Evolutionary conservation across 2,113 vertebrate genomes (phyloP).

Genomic region (Eptesicus fuscus): DNA sequence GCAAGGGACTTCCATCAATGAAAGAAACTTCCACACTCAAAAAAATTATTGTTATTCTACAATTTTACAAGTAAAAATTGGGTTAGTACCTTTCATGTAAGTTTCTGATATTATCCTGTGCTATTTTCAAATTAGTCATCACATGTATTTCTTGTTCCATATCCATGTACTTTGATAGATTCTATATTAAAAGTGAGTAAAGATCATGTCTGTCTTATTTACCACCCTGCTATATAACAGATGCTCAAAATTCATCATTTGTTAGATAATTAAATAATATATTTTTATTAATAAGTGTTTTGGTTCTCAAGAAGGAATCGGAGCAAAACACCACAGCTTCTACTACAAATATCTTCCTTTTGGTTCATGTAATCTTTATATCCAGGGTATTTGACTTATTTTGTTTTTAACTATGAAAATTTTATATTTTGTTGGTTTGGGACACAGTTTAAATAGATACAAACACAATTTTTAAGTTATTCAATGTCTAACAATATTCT

Average conservation of each 20-base stretch:
- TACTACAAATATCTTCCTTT: neutral
- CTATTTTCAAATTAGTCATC: neutral
- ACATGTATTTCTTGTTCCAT: neutral
- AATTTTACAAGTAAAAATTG: neutral
- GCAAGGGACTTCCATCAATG: neutral
- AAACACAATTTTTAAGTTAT: neutral
- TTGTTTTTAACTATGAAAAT: neutral
- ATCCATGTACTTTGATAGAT: neutral
- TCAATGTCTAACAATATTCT: neutral
- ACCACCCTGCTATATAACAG: neutral
- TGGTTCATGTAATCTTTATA: neutral
- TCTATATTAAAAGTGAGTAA: neutral
- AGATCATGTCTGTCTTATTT: neutral
- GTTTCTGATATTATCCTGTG: neutral
- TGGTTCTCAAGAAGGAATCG: neutral
- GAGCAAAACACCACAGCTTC: neutral
- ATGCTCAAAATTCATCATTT: neutral
- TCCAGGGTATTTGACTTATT: neutral
- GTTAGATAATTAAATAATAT: neutral
- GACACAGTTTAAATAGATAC: neutral
- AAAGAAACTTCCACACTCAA: constrained; percentile 12
- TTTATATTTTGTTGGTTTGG: neutral
- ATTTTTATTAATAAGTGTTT: neutral
- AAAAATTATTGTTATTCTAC: neutral
- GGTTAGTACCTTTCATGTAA: neutral